These are phyloP conservation scores for Protonemura montana DNA, from an alignment of 2,888 invertebrate species.

Conservation along the genomic window DNA sequence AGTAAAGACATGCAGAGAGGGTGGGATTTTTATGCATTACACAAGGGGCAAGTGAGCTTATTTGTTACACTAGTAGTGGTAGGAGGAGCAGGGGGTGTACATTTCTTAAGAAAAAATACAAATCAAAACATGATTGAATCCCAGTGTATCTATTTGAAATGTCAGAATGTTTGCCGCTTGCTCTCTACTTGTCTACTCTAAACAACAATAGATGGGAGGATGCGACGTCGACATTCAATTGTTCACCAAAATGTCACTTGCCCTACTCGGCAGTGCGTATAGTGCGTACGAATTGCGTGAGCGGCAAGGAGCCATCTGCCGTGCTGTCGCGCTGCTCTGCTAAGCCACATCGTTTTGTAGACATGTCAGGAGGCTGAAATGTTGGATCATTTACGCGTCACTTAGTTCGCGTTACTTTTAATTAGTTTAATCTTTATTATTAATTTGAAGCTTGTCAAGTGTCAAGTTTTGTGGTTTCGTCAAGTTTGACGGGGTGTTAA, in stretches of 20 bases:
- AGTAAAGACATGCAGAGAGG: too few species aligned
- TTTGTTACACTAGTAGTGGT: too few species aligned
- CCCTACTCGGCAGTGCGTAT: too few species aligned
- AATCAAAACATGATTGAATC: too few species aligned
- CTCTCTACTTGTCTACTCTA: not conserved
- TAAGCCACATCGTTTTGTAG: not conserved
- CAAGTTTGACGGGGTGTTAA: slow-evolving; percentile 34
- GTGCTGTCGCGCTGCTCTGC: not conserved
- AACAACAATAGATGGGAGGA: slow-evolving; percentile 25
- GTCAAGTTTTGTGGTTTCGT: slow-evolving; percentile 37
- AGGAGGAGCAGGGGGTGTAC: too few species aligned
- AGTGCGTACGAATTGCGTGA: too few species aligned
- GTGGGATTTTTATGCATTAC: too few species aligned
- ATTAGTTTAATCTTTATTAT: slow-evolving; percentile 41
- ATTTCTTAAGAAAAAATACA: too few species aligned
- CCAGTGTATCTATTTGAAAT: not conserved
- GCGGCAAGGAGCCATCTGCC: slow-evolving; percentile 7
- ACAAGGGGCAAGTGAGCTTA: too few species aligned
- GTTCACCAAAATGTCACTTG: slow-evolving; percentile 35
- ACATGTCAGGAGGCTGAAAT: not conserved
- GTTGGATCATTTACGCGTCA: slow-evolving; percentile 31
- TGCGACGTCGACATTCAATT: slow-evolving; percentile 33
- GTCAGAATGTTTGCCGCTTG: not conserved
- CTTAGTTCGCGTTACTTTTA: slow-evolving; percentile 23
- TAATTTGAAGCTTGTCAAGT: slow-evolving; percentile 42